Evolutionary conservation across 2,888 invertebrate genomes (phyloP).

Genomic region (Lasioglossum morio): DNA sequence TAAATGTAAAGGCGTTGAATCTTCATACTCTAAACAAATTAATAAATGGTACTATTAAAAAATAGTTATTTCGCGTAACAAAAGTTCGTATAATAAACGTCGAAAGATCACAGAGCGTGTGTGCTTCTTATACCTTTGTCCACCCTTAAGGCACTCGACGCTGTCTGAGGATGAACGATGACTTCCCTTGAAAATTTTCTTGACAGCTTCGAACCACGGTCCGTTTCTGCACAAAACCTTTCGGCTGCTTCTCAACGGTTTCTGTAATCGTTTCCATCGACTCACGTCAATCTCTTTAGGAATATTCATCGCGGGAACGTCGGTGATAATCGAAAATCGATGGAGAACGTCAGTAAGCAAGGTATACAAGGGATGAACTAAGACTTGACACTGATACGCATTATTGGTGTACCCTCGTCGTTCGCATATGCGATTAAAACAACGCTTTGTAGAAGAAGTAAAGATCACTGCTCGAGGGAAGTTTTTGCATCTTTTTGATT

Average conservation of each 20-base stretch:
- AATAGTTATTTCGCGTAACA: neutral
- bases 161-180: neutral
- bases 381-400: conserved; percentile 50
- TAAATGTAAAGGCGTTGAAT: too few relatives aligned
- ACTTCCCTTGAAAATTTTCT: neutral
- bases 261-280: conserved; percentile 44
- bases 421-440: conserved; percentile 21
- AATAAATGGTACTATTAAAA: neutral
- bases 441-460: neutral
- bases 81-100: neutral
- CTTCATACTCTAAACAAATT: too few relatives aligned
- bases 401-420: conserved; percentile 36
- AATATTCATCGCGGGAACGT: conserved; percentile 44
- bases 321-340: conserved; percentile 53
- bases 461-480: neutral
- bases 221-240: conserved; percentile 11
- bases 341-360: conserved; percentile 19
- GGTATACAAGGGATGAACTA: conserved; percentile 34
- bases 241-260: conserved; percentile 14
- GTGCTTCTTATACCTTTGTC: neutral
- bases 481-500: neutral
- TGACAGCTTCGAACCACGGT: neutral
- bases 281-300: conserved; percentile 34
- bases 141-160: neutral
- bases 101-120: neutral